phyloP scores from a whole-genome alignment of 2,797 vertebrate species.

The Synanceia verrucosa region DNA sequence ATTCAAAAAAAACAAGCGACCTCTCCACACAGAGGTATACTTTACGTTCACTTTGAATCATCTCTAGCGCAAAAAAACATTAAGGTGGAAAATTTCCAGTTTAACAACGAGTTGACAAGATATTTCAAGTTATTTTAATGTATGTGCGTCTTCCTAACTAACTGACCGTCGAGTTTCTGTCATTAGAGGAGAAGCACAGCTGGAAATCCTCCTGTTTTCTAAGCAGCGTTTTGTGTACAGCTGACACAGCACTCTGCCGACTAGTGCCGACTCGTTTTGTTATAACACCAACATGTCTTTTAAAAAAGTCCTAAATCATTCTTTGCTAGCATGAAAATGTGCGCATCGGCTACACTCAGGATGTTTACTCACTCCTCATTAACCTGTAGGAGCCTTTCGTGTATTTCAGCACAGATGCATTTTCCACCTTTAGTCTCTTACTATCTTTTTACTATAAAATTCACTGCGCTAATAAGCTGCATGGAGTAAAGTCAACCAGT shows the following conservation, averaged over 20 bases:
- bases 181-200: background rate
- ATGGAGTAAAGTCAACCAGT: background rate
- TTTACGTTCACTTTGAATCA: background rate
- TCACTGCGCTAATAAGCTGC: background rate
- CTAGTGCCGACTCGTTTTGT: background rate
- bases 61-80: background rate
- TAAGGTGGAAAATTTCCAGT: background rate
- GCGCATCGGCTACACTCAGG: rapidly evolving
- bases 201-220: background rate
- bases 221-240: background rate
- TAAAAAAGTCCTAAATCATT: background rate
- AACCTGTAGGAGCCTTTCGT: background rate
- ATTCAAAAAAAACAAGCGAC: background rate
- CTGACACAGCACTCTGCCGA: background rate
- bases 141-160: background rate
- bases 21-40: background rate
- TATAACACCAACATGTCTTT: background rate
- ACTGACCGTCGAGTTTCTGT: background rate
- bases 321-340: background rate
- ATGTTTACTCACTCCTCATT: rapidly evolving
- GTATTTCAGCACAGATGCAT: background rate
- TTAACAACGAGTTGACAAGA: background rate
- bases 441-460: background rate
- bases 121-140: background rate
- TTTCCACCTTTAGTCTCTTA: background rate